These are phyloP conservation scores for Ceyx cyanopectus DNA, from an alignment of 2,113 vertebrate species.

Conservation along the genomic window DNA sequence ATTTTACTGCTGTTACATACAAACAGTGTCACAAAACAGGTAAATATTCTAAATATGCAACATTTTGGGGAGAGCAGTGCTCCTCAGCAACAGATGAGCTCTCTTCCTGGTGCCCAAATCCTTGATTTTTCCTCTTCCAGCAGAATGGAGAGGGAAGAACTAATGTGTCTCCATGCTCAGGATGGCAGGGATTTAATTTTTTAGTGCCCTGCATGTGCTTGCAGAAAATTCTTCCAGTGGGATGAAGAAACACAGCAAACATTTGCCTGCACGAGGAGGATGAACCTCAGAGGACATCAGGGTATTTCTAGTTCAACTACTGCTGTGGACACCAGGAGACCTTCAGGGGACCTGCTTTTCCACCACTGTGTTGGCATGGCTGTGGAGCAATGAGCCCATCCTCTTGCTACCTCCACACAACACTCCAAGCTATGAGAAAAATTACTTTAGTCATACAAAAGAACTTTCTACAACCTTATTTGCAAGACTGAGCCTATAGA, in stretches of 20 bases:
- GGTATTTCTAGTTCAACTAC: not conserved
- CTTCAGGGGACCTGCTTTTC: not conserved
- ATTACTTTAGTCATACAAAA: not conserved
- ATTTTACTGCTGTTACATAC: not conserved
- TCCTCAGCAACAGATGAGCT: slow-evolving; percentile 35
- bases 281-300: slow-evolving; percentile 46
- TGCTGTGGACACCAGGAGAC: not conserved
- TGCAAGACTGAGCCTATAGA: not conserved
- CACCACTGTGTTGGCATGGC: not conserved
- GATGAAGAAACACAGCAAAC: slow-evolving; percentile 63
- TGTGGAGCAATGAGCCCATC: not conserved
- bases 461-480: not conserved
- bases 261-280: slow-evolving; percentile 29
- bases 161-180: slow-evolving; percentile 59
- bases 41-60: slow-evolving; percentile 13
- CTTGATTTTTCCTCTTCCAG: slow-evolving; percentile 40
- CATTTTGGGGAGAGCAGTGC: slow-evolving; percentile 1
- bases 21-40: not conserved
- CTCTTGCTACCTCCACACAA: not conserved
- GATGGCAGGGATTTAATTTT: not conserved
- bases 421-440: not conserved
- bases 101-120: slow-evolving; percentile 25
- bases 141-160: not conserved
- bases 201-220: slow-evolving; percentile 54
- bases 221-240: slow-evolving; percentile 56